These are phyloP conservation scores for Deroplatys truncata DNA, from an alignment of 2,888 invertebrate genomes.

Conservation along the genomic window DNA sequence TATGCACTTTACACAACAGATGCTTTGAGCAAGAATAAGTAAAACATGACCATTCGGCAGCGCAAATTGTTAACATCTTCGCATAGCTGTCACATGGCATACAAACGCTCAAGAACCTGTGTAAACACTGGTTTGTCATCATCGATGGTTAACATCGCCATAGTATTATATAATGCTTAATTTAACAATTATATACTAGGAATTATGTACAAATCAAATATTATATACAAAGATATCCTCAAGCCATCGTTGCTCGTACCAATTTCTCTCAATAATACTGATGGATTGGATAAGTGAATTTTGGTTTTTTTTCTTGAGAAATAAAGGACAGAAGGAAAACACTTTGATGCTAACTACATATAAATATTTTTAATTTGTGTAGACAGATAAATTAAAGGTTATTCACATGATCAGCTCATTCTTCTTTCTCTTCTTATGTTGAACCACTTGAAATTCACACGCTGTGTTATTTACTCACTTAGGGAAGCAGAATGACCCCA, in stretches of 20 bases:
- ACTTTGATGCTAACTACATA: conserved; percentile 1
- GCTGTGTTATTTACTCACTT: not conserved
- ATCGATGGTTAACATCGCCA: not conserved
- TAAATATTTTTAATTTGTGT: conserved; percentile 3
- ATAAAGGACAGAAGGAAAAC: not conserved
- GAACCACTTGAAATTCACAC: not conserved
- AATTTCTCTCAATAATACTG: conserved; percentile 8
- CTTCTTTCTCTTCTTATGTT: not conserved
- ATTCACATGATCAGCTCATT: not conserved
- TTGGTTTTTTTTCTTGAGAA: not conserved
- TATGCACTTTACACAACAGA: not conserved
- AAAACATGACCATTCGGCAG: not conserved
- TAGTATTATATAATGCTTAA: not conserved
- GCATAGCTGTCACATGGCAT: not conserved
- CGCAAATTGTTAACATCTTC: not conserved
- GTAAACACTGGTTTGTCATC: not conserved
- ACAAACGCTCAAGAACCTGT: not conserved
- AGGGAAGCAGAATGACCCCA: not conserved
- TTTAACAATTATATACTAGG: conserved; percentile 9
- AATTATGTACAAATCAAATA: conserved; percentile 20
- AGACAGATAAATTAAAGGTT: conserved; percentile 6
- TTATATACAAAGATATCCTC: conserved; percentile 15
- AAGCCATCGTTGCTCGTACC: not conserved
- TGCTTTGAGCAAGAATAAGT: conserved; percentile 18
- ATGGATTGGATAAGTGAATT: conserved; percentile 18